Evolutionary conservation across 1,140 invertebrate species (phyloP).

Genomic region (Cecropterus lyciades): DNA sequence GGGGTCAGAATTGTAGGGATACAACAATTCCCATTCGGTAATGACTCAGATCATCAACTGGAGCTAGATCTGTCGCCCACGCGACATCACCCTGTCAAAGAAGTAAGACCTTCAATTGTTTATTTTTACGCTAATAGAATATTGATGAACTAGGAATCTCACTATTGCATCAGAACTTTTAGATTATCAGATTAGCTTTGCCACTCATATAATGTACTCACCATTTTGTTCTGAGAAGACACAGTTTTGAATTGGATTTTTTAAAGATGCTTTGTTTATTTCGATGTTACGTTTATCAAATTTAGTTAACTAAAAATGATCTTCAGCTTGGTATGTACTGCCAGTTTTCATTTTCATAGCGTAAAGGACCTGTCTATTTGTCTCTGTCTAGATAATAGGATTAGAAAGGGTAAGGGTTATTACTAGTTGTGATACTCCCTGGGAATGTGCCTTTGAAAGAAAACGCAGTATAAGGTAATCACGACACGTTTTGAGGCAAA

Average conservation of each 20-base stretch:
- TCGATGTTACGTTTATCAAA: no score
- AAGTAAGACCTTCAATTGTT: conserved; percentile 14
- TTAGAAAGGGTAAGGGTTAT: conserved; percentile 40
- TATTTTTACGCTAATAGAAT: conserved; percentile 20
- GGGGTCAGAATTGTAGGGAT: conserved; percentile 37
- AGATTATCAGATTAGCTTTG: neutral
- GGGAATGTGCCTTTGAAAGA: conserved; percentile 29
- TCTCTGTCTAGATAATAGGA: conserved; percentile 40
- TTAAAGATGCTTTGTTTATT: no score
- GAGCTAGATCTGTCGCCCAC: conserved; percentile 40
- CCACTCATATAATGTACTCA: no score
- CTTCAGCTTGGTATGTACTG: neutral
- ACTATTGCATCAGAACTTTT: neutral
- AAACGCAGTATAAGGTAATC: conserved; percentile 34
- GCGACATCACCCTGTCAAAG: conserved; percentile 27
- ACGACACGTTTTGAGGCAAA: conserved; percentile 17
- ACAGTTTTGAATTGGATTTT: no score
- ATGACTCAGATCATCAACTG: conserved; percentile 41
- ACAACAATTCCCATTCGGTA: conserved; percentile 36
- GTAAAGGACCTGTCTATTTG: conserved; percentile 34
- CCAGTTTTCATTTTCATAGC: conserved; percentile 7
- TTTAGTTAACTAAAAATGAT: no score
- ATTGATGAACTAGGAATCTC: neutral
- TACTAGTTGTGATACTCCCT: conserved; percentile 23
- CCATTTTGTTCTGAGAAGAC: no score